phyloP scores from a whole-genome alignment of 2,797 vertebrate species.

The Microchirus variegatus region DNA sequence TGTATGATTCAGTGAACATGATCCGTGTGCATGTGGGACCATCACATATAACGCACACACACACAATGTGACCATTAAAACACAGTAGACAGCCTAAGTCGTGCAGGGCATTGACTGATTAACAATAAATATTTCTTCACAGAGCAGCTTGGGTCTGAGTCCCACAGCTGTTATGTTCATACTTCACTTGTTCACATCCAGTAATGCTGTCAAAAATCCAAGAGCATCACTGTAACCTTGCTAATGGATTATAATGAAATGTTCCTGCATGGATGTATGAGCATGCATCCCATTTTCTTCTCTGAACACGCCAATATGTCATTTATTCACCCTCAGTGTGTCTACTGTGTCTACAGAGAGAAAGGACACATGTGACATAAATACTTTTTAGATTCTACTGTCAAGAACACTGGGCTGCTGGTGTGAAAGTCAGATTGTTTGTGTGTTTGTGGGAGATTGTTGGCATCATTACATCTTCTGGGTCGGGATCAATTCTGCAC shows the following conservation, averaged over 20 bases:
- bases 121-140: constrained; percentile 32
- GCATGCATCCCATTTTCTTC: constrained; percentile 13
- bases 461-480: constrained; percentile 51
- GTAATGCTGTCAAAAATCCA: constrained; percentile 38
- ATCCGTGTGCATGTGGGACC: constrained; percentile 37
- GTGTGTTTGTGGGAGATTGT: constrained; percentile 1
- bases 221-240: constrained; percentile 21
- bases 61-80: constrained; percentile 20
- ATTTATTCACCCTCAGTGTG: neutral
- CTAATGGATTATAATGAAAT: constrained; percentile 55
- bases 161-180: constrained; percentile 26
- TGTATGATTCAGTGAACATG: constrained; percentile 47
- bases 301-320: constrained; percentile 15
- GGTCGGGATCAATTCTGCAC: constrained; percentile 43
- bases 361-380: constrained; percentile 2
- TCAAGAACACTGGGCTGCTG: constrained; percentile 9
- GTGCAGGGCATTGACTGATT: constrained; percentile 15
- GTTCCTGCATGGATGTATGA: constrained; percentile 16
- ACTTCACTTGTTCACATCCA: constrained; percentile 32
- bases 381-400: constrained; percentile 11
- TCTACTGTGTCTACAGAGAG: constrained; percentile 3
- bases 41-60: constrained; percentile 16
- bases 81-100: constrained; percentile 10
- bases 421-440: neutral
- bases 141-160: constrained; percentile 16